phyloP scores from a whole-genome alignment of 1,140 invertebrate genomes.

The Halesus radiatus region DNA sequence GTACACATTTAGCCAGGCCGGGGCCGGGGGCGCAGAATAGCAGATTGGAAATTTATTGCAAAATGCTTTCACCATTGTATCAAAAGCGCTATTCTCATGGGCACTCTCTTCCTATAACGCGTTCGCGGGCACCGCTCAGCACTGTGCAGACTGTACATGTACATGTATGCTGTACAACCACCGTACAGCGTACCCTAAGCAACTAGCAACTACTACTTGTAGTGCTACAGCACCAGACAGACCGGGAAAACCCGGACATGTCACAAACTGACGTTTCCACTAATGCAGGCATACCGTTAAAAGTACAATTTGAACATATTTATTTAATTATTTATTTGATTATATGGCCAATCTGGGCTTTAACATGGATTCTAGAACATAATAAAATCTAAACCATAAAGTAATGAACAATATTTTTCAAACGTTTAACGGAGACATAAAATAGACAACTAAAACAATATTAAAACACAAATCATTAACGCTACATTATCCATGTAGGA shows the following conservation, averaged over 20 bases:
- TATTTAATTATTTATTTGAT: too few species aligned
- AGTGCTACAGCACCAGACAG: background rate
- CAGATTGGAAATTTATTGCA: constrained; percentile 28
- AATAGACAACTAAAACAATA: too few species aligned
- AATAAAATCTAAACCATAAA: too few species aligned
- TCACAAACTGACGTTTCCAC: background rate
- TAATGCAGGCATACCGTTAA: background rate
- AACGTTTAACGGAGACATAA: too few species aligned
- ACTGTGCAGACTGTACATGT: background rate
- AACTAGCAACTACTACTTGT: background rate
- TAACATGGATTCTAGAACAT: too few species aligned
- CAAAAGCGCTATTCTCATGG: constrained; percentile 18
- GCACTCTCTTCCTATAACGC: constrained; percentile 9
- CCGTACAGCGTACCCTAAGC: too few species aligned
- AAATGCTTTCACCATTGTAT: constrained; percentile 41
- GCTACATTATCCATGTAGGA: too few species aligned
- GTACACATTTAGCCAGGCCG: background rate
- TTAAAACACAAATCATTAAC: too few species aligned
- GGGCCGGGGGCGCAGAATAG: background rate
- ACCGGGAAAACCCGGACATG: background rate
- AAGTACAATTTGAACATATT: too few species aligned
- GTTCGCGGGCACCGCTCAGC: background rate
- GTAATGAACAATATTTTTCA: too few species aligned
- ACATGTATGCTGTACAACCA: background rate
- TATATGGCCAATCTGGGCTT: too few species aligned